Evolutionary conservation across 1,140 invertebrate species (phyloP).

Genomic region (Bombus ignitus): DNA sequence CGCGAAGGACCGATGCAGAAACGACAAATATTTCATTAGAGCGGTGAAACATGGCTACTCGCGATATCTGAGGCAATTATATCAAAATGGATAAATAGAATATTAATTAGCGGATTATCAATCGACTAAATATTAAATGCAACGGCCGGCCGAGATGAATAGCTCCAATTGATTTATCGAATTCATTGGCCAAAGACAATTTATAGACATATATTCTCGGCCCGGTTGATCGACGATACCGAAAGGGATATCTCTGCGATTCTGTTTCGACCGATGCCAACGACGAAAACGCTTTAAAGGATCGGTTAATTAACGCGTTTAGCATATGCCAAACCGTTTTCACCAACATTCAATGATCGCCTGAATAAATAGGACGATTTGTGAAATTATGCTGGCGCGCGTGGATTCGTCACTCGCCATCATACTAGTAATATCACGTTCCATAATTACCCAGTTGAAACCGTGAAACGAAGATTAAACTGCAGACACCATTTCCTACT

Average conservation of each 20-base stretch:
- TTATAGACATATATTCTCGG: conserved; percentile 21
- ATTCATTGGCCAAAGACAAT: conserved; percentile 30
- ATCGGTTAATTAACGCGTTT: conserved; percentile 59
- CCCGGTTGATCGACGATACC: conserved; percentile 8
- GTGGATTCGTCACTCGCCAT: not conserved
- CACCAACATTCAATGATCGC: not conserved
- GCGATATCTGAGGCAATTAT: conserved; percentile 62
- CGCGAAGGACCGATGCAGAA: conserved; percentile 1
- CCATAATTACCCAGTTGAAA: not conserved
- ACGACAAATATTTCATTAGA: conserved; percentile 51
- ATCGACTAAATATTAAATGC: conserved; percentile 65
- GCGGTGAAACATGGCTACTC: conserved; percentile 36
- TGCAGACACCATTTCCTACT: not conserved
- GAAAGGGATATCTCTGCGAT: conserved; percentile 35
- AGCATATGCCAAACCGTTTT: not conserved
- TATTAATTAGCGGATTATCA: conserved; percentile 68
- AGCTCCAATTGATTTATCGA: conserved; percentile 51
- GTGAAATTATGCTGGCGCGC: not conserved
- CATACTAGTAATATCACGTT: not conserved
- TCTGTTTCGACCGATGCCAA: conserved; percentile 10
- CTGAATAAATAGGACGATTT: conserved; percentile 14
- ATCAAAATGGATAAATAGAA: conserved; percentile 66
- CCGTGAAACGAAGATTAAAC: not conserved
- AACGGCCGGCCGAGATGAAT: conserved; percentile 50
- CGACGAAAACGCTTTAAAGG: conserved; percentile 52